Evolutionary conservation across 2,797 vertebrate genomes (phyloP).

Genomic region (Salmo trutta): DNA sequence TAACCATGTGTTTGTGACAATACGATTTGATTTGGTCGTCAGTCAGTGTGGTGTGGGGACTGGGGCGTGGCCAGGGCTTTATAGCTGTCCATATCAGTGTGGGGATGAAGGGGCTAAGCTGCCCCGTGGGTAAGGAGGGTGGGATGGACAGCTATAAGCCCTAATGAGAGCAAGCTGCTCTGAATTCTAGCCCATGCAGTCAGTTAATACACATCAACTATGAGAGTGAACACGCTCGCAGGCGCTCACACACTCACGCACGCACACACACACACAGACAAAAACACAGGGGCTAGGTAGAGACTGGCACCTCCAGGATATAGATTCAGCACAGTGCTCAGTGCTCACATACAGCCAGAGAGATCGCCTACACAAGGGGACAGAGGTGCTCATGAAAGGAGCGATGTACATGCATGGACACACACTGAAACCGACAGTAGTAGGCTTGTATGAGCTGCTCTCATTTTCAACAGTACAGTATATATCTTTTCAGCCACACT

Average conservation of each 20-base stretch:
- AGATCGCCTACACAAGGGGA: neutral
- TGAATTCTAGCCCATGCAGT: slow-evolving; percentile 53
- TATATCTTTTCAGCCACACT: neutral
- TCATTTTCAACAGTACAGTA: neutral
- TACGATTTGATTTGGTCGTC: too few relatives aligned
- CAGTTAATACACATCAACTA: slow-evolving; percentile 42
- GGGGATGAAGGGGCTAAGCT: slow-evolving; percentile 65
- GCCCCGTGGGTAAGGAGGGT: slow-evolving; percentile 58
- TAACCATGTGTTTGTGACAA: too few relatives aligned
- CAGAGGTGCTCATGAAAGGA: neutral
- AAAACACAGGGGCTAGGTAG: neutral
- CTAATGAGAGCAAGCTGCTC: slow-evolving; percentile 69
- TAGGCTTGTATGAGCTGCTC: neutral
- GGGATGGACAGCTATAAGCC: slow-evolving; percentile 62
- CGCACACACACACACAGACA: slow-evolving; percentile 1
- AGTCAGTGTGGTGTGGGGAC: neutral
- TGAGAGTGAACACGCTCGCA: slow-evolving; percentile 16
- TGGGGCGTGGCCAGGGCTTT: slow-evolving; percentile 27
- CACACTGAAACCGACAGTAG: neutral
- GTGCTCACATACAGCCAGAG: neutral
- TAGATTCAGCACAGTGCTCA: neutral
- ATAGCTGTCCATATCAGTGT: slow-evolving; percentile 59
- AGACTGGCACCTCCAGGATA: too few relatives aligned
- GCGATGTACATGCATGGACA: neutral
- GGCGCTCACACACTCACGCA: neutral